These are phyloP conservation scores for Thereva unica DNA, from an alignment of 2,888 invertebrate genomes.

Conservation along the genomic window DNA sequence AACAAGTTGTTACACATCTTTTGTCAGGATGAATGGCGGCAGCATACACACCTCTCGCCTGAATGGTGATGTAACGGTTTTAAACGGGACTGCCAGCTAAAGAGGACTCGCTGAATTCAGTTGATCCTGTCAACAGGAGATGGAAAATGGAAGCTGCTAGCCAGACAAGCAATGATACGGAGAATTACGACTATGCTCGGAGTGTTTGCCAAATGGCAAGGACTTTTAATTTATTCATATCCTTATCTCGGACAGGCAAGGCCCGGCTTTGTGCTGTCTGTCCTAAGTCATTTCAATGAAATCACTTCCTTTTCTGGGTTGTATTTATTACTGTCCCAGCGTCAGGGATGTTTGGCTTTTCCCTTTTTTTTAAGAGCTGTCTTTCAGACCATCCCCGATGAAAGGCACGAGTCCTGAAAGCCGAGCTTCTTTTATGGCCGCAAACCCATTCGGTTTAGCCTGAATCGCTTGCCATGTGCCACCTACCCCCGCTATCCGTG, in stretches of 20 bases:
- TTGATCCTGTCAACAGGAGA: conserved; percentile 24
- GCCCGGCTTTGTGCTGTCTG: conserved; percentile 14
- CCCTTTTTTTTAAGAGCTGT: conserved; percentile 2
- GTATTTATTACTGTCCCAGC: conserved; percentile 1
- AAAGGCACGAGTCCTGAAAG: conserved; percentile 8
- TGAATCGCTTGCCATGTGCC: conserved; percentile 22
- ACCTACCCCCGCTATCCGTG: conserved; percentile 26
- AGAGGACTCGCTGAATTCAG: not conserved
- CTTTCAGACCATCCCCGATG: not conserved
- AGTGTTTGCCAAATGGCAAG: conserved; percentile 34
- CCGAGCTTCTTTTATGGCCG: conserved; percentile 14
- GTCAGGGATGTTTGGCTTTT: conserved; percentile 23
- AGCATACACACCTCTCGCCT: not conserved
- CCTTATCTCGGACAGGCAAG: conserved; percentile 29
- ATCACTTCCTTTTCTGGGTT: conserved; percentile 20
- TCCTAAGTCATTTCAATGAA: conserved; percentile 32
- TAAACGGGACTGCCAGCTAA: conserved; percentile 1
- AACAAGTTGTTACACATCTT: conserved; percentile 13
- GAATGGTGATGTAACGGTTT: conserved; percentile 1
- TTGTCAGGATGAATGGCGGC: conserved; percentile 5
- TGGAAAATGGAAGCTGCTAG: conserved; percentile 24
- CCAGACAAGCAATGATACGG: conserved; percentile 18
- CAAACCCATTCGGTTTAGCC: conserved; percentile 20
- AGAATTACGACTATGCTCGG: conserved; percentile 20
- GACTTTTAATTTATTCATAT: conserved; percentile 36